Conservation (phyloP, 2,888 invertebrate genomes). For the Phaedon cochleariae region DNA sequence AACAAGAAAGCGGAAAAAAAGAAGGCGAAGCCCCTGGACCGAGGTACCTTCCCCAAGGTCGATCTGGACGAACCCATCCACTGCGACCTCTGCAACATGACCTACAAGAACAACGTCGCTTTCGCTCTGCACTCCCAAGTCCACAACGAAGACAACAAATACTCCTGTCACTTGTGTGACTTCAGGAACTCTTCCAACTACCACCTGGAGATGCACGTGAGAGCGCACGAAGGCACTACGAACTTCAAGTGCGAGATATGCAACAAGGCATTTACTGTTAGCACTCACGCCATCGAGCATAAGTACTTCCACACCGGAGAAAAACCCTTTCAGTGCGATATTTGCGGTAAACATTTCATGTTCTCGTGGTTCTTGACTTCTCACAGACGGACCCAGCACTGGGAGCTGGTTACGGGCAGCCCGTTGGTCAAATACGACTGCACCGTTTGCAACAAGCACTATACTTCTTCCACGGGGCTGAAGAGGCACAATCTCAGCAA, state of each 20-base stretch:
- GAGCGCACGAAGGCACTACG: slow-evolving; percentile 62
- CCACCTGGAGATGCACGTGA: slow-evolving; percentile 58
- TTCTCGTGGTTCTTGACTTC: slow-evolving; percentile 65
- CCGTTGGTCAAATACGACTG: slow-evolving; percentile 60
- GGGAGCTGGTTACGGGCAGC: slow-evolving; percentile 60
- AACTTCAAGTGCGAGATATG: slow-evolving; percentile 64
- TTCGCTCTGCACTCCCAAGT: slow-evolving; percentile 54
- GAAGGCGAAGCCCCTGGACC: slow-evolving; percentile 25
- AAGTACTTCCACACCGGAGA: slow-evolving; percentile 65
- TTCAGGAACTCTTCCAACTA: slow-evolving; percentile 54
- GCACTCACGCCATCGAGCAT: slow-evolving; percentile 64
- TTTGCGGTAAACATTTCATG: slow-evolving; percentile 67
- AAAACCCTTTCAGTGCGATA: slow-evolving; percentile 63
- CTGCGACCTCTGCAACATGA: slow-evolving; percentile 55
- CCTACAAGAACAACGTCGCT: slow-evolving; percentile 54
- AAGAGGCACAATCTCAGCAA: slow-evolving; percentile 56
- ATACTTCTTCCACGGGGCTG: slow-evolving; percentile 54
- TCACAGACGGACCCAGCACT: slow-evolving; percentile 65
- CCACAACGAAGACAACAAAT: slow-evolving; percentile 52
- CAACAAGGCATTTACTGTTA: slow-evolving; percentile 61
- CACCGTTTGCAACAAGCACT: slow-evolving; percentile 57
- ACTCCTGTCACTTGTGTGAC: slow-evolving; percentile 55
- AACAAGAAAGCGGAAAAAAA: slow-evolving; percentile 29
- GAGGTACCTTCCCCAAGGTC: slow-evolving; percentile 16
- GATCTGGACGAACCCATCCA: slow-evolving; percentile 56